Evolutionary conservation across 1,140 invertebrate species (phyloP).

Genomic region (Vanessa atalanta): DNA sequence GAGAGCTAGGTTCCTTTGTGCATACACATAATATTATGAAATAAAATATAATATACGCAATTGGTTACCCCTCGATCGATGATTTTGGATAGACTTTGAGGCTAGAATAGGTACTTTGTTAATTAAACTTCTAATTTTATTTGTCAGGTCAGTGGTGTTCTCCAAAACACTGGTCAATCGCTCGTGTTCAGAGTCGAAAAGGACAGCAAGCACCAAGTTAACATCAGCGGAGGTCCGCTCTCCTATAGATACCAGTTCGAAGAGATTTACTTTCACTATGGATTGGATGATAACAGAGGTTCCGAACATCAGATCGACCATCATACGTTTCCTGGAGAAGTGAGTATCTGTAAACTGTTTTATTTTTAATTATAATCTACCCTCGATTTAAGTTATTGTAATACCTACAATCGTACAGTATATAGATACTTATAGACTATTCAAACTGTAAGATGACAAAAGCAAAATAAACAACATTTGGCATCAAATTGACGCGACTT

Average conservation of each 20-base stretch:
- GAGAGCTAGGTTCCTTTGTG: too few relatives aligned
- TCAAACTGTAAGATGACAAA: too few relatives aligned
- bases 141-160: conserved; percentile 89
- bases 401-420: too few relatives aligned
- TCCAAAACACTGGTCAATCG: conserved; percentile 95
- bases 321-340: conserved; percentile 96
- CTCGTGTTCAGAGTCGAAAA: conserved; percentile 94
- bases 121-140: background rate
- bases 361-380: too few relatives aligned
- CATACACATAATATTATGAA: too few relatives aligned
- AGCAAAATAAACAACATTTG: too few relatives aligned
- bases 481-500: too few relatives aligned
- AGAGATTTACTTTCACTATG: conserved; percentile 97
- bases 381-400: too few relatives aligned
- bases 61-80: too few relatives aligned
- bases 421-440: too few relatives aligned
- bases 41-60: too few relatives aligned
- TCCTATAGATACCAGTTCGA: conserved; percentile 97
- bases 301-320: conserved; percentile 97
- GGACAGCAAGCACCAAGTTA: conserved; percentile 90
- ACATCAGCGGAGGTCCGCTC: conserved; percentile 96
- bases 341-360: conserved; percentile 72
- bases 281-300: conserved; percentile 90
- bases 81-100: too few relatives aligned
- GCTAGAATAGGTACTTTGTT: background rate